These are phyloP conservation scores for Drosophila phalerata DNA, from an alignment of 2,888 invertebrate species.

Conservation along the genomic window DNA sequence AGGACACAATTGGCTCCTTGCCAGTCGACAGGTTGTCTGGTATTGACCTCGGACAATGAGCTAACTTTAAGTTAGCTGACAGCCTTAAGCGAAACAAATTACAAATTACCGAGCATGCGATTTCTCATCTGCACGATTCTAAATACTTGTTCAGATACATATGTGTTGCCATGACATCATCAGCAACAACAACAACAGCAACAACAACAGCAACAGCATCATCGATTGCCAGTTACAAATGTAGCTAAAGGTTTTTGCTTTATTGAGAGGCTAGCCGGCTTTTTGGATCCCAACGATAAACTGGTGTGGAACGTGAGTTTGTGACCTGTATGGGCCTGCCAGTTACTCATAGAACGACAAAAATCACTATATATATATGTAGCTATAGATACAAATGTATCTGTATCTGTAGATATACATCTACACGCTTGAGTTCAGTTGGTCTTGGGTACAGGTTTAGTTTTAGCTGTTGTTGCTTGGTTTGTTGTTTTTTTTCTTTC, in stretches of 20 bases:
- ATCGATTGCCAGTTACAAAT: constrained; percentile 57
- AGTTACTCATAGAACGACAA: constrained; percentile 64
- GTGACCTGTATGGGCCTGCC: constrained; percentile 41
- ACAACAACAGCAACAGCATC: constrained; percentile 42
- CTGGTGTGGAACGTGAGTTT: constrained; percentile 75
- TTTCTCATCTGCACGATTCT: constrained; percentile 34
- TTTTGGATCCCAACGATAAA: constrained; percentile 47
- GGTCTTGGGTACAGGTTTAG: constrained; percentile 71
- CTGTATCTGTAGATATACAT: constrained; percentile 18
- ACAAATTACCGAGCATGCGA: constrained; percentile 46
- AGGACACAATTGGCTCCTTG: constrained; percentile 31
- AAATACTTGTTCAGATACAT: not conserved
- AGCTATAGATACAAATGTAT: constrained; percentile 20
- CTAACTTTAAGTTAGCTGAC: constrained; percentile 19
- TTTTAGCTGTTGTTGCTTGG: constrained; percentile 25
- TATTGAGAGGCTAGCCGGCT: constrained; percentile 37
- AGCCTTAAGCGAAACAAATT: constrained; percentile 45
- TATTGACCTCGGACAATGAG: constrained; percentile 67
- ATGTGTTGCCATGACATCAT: constrained; percentile 66
- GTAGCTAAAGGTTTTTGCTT: constrained; percentile 10
- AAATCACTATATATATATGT: constrained; percentile 24
- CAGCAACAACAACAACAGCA: constrained; percentile 34
- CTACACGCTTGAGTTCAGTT: constrained; percentile 63
- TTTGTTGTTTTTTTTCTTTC: not conserved
- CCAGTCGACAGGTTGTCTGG: constrained; percentile 36